These are phyloP conservation scores for Limnephilus lunatus DNA, from an alignment of 2,888 invertebrate genomes.

Conservation along the genomic window DNA sequence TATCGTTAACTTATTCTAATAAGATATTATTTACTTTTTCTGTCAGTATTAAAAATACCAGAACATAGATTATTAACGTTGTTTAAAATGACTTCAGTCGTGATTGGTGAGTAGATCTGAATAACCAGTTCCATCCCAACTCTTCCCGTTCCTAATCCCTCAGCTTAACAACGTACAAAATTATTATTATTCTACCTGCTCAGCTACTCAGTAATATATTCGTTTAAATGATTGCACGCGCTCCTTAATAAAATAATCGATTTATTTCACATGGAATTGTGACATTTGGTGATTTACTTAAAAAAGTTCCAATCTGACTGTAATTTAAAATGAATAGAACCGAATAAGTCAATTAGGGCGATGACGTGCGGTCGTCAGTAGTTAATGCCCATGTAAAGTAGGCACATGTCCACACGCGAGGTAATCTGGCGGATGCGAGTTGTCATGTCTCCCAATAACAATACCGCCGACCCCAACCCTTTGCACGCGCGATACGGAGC, in stretches of 20 bases:
- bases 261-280: not conserved
- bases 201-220: not conserved
- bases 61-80: too few relatives aligned
- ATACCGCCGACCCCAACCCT: not conserved
- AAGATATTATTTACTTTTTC: too few relatives aligned
- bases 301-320: not conserved
- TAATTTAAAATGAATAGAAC: not conserved
- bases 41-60: too few relatives aligned
- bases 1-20: too few relatives aligned
- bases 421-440: not conserved
- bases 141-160: too few relatives aligned
- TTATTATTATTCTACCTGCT: too few relatives aligned
- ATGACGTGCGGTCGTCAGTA: not conserved
- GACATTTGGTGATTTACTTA: not conserved
- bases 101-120: too few relatives aligned
- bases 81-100: too few relatives aligned
- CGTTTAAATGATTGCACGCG: too few relatives aligned
- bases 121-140: too few relatives aligned
- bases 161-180: too few relatives aligned
- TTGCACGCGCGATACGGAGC: not conserved
- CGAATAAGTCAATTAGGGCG: not conserved
- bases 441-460: not conserved
- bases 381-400: not conserved
- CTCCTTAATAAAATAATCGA: not conserved
- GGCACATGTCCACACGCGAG: not conserved